Evolutionary conservation across 2,888 invertebrate genomes (phyloP), one percentile per base, ranked within the genome.

Genomic region (Epinotia ramella): DNA sequence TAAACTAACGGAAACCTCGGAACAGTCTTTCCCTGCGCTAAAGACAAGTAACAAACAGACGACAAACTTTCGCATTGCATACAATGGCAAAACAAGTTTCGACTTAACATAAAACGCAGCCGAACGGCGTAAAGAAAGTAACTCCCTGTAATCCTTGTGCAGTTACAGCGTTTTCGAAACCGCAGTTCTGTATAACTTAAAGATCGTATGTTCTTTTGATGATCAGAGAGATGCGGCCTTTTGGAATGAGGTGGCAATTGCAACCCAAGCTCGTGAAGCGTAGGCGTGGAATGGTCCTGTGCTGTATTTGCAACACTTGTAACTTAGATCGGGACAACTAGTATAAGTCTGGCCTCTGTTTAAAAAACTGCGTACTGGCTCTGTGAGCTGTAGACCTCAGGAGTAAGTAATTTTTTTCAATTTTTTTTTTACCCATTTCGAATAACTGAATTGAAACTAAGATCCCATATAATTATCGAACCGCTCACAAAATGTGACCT

Each of bases 71-170:
- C 69, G 69, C 60, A 24, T 59, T 68, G 44, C 56, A 40, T 44
- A 69, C 59, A 69, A 69, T 60, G 68, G 69, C 60, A 69, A 59
- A 69, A 69, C 59, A 60, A 69, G 69, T 69, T 69, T 24, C 59
- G 24, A 69, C 69, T 69, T 69, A 59, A 69, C 69, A 69, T 69
- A 69, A 69, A 59, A 24, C 12, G 68, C 24, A 56, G 53, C 16
- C n/a, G 33, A 9, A 68, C 59, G 20, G 20, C 16, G 46, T 40
- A 69, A 59, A 59, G 66, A 53, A 53, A 53, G 65, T 44, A 65
- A 53, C 16, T 53, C 16, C 53, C n/a, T n/a, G 6, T 4, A 53
- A n/a, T 53, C 7, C 53, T 53, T 53, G n/a, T 53, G 53, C 53
- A 53, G 53, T 53, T 53, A 13, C 53, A 53, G 53, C 53, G n/a